These are phyloP conservation scores for Pseudopipra pipra DNA, from an alignment of 2,113 vertebrate species.

Conservation along the genomic window DNA sequence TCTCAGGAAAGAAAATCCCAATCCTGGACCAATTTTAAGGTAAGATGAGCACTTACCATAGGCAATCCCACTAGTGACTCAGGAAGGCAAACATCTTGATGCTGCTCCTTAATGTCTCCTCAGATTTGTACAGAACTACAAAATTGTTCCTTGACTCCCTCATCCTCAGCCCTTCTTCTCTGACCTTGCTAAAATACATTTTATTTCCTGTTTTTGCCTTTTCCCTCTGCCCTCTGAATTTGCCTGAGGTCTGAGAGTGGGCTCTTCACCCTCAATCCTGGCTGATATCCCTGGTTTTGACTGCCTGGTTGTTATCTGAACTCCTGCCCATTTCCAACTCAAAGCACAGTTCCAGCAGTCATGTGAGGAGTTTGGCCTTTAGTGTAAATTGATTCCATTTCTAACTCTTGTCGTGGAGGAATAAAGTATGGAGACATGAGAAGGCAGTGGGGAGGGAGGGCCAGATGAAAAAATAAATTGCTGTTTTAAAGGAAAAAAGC, in stretches of 20 bases:
- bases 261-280: accelerated
- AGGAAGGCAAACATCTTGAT: not conserved
- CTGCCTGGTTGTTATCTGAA: not conserved
- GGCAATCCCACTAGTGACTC: not conserved
- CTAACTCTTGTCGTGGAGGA: not conserved
- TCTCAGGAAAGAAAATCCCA: not conserved
- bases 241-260: not conserved
- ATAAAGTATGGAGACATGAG: not conserved
- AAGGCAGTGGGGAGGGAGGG: not conserved
- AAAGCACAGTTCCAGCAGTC: not conserved
- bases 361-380: not conserved
- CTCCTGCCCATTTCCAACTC: not conserved
- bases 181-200: not conserved
- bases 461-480: not conserved
- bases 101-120: not conserved
- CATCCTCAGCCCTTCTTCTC: not conserved
- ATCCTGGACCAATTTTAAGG: not conserved
- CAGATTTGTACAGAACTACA: not conserved
- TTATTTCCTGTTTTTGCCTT: not conserved
- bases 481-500: not conserved
- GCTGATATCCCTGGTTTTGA: accelerated
- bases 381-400: not conserved
- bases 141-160: not conserved
- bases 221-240: not conserved
- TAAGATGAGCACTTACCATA: not conserved